Percentiles rank a stretch among this genome's conserved stretches.
Evolutionary conservation across 2,113 vertebrate genomes (phyloP).

Genomic region (Lucifuga dentata): DNA sequence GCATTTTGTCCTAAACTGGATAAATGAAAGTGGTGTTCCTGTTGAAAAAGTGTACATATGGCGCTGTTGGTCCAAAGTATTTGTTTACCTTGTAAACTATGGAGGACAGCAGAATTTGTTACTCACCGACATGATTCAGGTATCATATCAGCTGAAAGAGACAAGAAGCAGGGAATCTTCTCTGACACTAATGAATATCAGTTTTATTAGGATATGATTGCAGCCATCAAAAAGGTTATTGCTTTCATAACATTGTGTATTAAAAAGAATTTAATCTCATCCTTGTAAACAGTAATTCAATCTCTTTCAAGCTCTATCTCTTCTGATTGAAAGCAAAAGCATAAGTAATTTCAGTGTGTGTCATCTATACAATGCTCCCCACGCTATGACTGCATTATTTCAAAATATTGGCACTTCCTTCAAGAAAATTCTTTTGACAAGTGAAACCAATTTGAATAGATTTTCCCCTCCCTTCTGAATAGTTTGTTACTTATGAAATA

Average conservation of each 20-base stretch:
- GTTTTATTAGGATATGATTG: constrained; percentile 83
- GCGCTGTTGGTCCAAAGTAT: constrained; percentile 8
- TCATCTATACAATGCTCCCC: constrained; percentile 60
- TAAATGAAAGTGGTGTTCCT: too few relatives aligned
- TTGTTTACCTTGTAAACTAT: constrained; percentile 66
- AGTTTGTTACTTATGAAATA: background rate
- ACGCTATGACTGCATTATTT: constrained; percentile 42
- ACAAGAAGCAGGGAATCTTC: constrained; percentile 77
- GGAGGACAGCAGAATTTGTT: constrained; percentile 66
- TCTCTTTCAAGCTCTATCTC: constrained; percentile 59
- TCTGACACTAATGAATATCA: constrained; percentile 82
- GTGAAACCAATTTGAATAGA: too few relatives aligned
- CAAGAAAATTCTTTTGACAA: background rate
- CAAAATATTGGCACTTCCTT: constrained; percentile 4
- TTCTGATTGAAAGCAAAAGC: constrained; percentile 70
- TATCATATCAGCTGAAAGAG: constrained; percentile 60
- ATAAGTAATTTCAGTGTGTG: constrained; percentile 40
- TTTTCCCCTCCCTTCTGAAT: background rate
- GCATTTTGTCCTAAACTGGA: background rate
- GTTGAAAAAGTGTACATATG: background rate
- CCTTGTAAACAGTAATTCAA: constrained; percentile 81
- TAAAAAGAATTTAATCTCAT: constrained; percentile 82
- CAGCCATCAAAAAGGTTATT: constrained; percentile 80
- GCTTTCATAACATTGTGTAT: constrained; percentile 83
- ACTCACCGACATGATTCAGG: constrained; percentile 57